Conservation (phyloP, 2,797 vertebrate species). For the Amazona ochrocephala region DNA sequence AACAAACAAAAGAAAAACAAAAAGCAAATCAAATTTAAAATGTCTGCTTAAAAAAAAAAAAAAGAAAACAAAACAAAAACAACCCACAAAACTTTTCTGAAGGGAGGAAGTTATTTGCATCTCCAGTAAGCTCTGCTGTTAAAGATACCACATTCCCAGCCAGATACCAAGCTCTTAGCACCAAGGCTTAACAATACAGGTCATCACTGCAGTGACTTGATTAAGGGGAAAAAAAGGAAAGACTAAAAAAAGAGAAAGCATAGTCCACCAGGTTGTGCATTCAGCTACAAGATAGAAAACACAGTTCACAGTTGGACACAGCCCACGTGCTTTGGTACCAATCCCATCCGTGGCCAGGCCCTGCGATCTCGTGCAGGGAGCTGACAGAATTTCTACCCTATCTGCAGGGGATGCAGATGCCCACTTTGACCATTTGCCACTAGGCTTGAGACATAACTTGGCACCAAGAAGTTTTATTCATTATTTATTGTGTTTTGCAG, state of each 20-base stretch:
- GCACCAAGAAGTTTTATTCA: slow-evolving; percentile 42
- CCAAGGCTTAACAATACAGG: slow-evolving; percentile 77
- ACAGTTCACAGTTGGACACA: neutral
- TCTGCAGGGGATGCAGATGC: slow-evolving; percentile 13
- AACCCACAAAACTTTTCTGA: slow-evolving; percentile 60
- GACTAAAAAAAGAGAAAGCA: neutral
- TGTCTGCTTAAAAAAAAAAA: slow-evolving; percentile 69
- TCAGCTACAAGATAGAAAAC: slow-evolving; percentile 40
- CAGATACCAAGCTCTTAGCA: slow-evolving; percentile 84
- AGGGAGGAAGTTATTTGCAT: slow-evolving; percentile 79
- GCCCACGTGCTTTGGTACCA: neutral
- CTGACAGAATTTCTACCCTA: neutral
- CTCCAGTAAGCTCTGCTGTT: slow-evolving; percentile 80
- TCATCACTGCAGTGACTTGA: slow-evolving; percentile 86
- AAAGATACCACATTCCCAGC: slow-evolving; percentile 82
- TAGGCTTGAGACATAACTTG: neutral
- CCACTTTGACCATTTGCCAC: slow-evolving; percentile 16
- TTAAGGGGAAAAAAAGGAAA: slow-evolving; percentile 53
- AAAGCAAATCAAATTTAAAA: slow-evolving; percentile 85
- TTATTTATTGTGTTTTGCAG: slow-evolving; percentile 58
- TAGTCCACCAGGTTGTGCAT: slow-evolving; percentile 32
- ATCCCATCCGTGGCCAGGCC: neutral
- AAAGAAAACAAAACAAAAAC: neutral
- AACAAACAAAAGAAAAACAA: slow-evolving; percentile 78
- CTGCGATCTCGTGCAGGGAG: neutral